These are phyloP conservation scores for Cyrtodaria siliqua DNA, from an alignment of 2,888 invertebrate genomes.

Conservation along the genomic window DNA sequence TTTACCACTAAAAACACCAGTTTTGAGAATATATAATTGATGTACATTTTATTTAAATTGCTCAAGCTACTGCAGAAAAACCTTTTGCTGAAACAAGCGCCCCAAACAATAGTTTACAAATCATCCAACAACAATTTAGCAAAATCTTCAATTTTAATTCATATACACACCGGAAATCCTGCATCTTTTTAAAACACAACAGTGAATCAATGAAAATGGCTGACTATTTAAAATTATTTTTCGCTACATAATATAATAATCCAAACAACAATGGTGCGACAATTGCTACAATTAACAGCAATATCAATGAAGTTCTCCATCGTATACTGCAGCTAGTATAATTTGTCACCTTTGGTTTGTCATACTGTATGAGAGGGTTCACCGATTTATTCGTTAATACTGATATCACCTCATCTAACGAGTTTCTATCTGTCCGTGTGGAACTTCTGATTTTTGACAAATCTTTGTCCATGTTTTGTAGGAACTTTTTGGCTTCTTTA, in stretches of 20 bases:
- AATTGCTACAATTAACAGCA: constrained; percentile 28
- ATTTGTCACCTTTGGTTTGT: background rate
- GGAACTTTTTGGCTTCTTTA: constrained; percentile 78
- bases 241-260: background rate
- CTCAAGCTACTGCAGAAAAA: too few species aligned
- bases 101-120: too few species aligned
- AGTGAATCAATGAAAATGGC: too few species aligned
- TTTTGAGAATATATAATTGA: too few species aligned
- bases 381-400: constrained; percentile 80
- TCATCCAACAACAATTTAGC: too few species aligned
- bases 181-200: too few species aligned
- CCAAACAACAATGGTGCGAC: constrained; percentile 19
- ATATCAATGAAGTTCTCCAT: constrained; percentile 65
- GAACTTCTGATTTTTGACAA: constrained; percentile 76
- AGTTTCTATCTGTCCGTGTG: constrained; percentile 72
- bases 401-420: constrained; percentile 82
- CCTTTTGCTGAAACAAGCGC: too few species aligned
- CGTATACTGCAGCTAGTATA: constrained; percentile 75
- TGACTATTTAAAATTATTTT: too few species aligned
- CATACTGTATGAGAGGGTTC: constrained; percentile 64
- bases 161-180: too few species aligned
- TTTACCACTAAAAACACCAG: too few species aligned
- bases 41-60: too few species aligned
- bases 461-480: constrained; percentile 83
- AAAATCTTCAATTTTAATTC: too few species aligned